phyloP scores from a whole-genome alignment of 2,888 invertebrate genomes.

The Aphodius granarius region DNA sequence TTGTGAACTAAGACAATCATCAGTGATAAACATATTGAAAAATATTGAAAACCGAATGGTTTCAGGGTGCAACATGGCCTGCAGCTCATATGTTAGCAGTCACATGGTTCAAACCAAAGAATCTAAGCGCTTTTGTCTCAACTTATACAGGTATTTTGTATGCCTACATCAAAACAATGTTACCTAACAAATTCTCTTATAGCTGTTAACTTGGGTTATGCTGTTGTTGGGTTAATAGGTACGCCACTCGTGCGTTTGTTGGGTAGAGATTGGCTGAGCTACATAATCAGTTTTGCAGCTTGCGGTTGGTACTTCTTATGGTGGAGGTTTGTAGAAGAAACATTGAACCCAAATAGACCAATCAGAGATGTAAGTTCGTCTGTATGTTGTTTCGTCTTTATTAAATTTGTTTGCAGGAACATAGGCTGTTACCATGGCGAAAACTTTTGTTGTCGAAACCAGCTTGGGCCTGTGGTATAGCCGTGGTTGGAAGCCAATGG shows the following conservation, averaged over 20 bases:
- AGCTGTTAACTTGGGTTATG: conserved; percentile 62
- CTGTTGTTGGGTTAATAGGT: conserved; percentile 59
- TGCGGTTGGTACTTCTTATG: conserved; percentile 60
- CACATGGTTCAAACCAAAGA: conserved; percentile 61
- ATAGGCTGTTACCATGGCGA: conserved; percentile 57
- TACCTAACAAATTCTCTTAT: neutral
- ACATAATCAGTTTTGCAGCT: conserved; percentile 55
- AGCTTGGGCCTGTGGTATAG: conserved; percentile 62
- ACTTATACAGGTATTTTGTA: conserved; percentile 58
- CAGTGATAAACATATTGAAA: neutral
- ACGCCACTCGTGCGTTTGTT: conserved; percentile 57
- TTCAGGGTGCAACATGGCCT: conserved; percentile 62
- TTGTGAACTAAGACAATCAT: no score
- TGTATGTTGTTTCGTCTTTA: neutral
- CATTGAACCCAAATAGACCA: conserved; percentile 53
- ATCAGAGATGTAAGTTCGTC: conserved; percentile 49
- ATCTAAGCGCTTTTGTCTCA: conserved; percentile 60
- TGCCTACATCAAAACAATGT: neutral
- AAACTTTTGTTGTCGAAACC: conserved; percentile 58
- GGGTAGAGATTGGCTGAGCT: conserved; percentile 59
- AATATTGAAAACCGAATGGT: neutral
- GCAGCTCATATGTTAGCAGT: conserved; percentile 63
- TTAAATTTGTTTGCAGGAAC: conserved; percentile 44
- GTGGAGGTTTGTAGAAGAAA: conserved; percentile 60
- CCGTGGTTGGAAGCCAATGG: conserved; percentile 63